Evolutionary conservation across 2,113 vertebrate genomes (phyloP), one percentile per base, ranked within the genome.

Genomic region (Cyrtonyx montezumae): DNA sequence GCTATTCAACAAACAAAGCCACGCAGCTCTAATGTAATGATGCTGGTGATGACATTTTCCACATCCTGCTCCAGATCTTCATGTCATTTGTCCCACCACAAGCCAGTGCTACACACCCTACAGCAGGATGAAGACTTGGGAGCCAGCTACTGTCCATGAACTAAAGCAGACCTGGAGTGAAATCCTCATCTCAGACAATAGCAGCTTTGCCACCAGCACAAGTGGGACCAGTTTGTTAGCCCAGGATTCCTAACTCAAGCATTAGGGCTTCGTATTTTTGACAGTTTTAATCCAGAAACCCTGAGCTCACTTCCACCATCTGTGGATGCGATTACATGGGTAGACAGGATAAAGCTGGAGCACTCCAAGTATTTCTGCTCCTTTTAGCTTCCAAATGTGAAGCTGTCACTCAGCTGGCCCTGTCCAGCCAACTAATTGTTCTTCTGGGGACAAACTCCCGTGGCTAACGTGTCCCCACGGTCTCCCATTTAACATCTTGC

Each of bases 21-120:
- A 85, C 30, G 32, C 61, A 78, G 51, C 73, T 83, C 76, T 63
- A 91, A 91, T 78, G 82, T 26, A 93, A 42, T 77, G 82, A 88
- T 90, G 83, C 56, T 83, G 79, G 56, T 74, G 94, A 91, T 94
- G 94, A 96, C 68, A 92, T 92, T 94, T 91, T 94, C 89, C 96
- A 90, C 68, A 51, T 90, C 79, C 87, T n/a, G 53, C 84, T 94
- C 87, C 93, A 96, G 87, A 91, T 83, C 81, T 92, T 76, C 23
- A 15, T 68, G 76, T 74, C 79, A 80, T 83, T 88, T 55, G 40
- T 83, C 87, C 92, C 79, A 93, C 92, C 78, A 82, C 81, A 93
- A 87, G 59, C 87, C 40, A 42, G 48, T 15, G 46, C n/a, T 59
- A 92, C 56, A 36, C n/a, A 36, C 46, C 89, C 93, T 70, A 71